Evolutionary conservation across 2,113 vertebrate species (phyloP).

Genomic region (Cyrtonyx montezumae): DNA sequence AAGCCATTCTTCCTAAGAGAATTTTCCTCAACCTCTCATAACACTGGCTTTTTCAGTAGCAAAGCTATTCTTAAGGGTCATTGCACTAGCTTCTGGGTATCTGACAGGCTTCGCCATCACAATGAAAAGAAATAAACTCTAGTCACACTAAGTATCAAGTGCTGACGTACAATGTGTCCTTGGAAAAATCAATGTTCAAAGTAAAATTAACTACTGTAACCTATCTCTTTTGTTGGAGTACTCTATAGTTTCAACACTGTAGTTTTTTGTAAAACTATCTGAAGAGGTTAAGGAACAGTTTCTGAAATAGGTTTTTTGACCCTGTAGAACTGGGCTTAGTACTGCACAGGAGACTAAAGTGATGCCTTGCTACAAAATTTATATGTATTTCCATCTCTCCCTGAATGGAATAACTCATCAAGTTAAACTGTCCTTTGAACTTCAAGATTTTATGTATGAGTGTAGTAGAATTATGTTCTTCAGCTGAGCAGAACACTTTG

Average conservation of each 20-base stretch:
- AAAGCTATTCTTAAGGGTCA: neutral
- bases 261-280: neutral
- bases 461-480: neutral
- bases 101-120: neutral
- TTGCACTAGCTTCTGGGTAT: neutral
- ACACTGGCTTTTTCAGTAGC: neutral
- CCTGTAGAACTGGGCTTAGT: neutral
- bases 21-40: neutral
- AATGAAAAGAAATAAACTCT: neutral
- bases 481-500: neutral
- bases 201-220: neutral
- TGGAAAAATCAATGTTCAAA: neutral
- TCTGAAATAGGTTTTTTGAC: neutral
- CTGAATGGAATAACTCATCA: neutral
- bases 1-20: neutral
- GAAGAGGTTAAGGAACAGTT: neutral
- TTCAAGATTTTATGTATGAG: neutral
- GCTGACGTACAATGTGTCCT: neutral
- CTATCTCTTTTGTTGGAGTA: neutral
- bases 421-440: neutral
- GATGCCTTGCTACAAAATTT: neutral
- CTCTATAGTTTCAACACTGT: neutral
- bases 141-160: neutral
- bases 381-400: neutral
- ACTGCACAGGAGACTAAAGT: neutral